These are phyloP conservation scores for Lethenteron camtschaticum DNA, from an alignment of 2,113 vertebrate genomes.

Conservation along the genomic window DNA sequence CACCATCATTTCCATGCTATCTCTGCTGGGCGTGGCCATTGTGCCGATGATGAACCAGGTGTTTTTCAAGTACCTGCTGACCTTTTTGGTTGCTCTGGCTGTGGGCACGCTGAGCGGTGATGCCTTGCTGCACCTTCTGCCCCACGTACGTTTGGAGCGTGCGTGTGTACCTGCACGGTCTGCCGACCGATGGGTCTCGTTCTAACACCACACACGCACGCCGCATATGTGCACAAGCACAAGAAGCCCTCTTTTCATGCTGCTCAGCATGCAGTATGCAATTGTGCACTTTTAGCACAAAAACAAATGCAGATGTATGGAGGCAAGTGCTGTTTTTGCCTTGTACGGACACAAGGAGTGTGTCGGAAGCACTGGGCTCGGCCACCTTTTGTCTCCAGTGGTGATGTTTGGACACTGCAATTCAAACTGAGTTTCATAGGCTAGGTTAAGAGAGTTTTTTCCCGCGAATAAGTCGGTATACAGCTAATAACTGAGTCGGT, in stretches of 20 bases:
- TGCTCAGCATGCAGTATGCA: background rate
- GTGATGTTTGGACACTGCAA: no score
- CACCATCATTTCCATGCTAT: constrained; percentile 92
- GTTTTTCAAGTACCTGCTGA: constrained; percentile 97
- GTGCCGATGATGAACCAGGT: constrained; percentile 87
- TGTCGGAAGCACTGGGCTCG: no score
- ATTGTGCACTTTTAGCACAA: background rate
- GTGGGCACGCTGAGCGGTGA: constrained; percentile 95
- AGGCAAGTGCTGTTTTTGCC: background rate
- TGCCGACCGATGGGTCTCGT: background rate
- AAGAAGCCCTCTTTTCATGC: background rate
- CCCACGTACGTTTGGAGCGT: constrained; percentile 49
- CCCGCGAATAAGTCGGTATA: no score
- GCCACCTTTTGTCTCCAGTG: no score
- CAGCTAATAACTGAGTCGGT: background rate
- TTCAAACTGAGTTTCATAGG: no score
- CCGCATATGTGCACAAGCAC: background rate
- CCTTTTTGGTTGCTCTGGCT: constrained; percentile 85
- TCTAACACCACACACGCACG: background rate
- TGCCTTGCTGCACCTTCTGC: constrained; percentile 79
- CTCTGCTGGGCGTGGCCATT: constrained; percentile 73
- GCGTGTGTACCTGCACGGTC: background rate
- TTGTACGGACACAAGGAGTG: no score
- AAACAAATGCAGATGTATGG: background rate
- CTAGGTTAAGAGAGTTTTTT: no score